phyloP scores from a whole-genome alignment of 1,140 invertebrate species.

The Drosophila simulans region DNA sequence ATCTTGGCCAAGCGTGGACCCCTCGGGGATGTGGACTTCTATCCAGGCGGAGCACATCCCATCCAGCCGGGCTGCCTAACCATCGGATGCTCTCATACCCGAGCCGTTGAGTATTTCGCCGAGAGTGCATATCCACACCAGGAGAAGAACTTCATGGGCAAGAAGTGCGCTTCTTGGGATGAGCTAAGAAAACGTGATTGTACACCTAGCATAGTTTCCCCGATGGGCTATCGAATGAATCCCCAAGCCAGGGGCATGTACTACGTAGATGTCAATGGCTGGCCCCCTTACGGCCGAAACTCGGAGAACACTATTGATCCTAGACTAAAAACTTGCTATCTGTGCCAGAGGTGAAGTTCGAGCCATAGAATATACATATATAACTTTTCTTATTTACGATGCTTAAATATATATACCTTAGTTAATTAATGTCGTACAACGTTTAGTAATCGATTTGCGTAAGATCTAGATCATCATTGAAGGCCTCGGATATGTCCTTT shows the following conservation, averaged over 20 bases:
- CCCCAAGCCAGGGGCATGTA: slow-evolving; percentile 59
- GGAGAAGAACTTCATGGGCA: slow-evolving; percentile 62
- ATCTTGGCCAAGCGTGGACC: slow-evolving; percentile 86
- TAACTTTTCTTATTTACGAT: background rate
- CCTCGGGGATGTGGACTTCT: slow-evolving; percentile 90
- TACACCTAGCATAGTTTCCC: slow-evolving; percentile 2
- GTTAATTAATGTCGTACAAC: slow-evolving; percentile 19
- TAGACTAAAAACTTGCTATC: background rate
- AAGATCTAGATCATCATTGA: slow-evolving; percentile 81
- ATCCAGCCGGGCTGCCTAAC: slow-evolving; percentile 85
- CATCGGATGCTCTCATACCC: slow-evolving; percentile 88
- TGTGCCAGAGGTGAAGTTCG: slow-evolving; percentile 9
- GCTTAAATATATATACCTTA: slow-evolving; percentile 5
- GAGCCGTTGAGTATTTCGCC: slow-evolving; percentile 87
- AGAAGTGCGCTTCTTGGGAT: slow-evolving; percentile 63
- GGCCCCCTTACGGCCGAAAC: slow-evolving; percentile 61
- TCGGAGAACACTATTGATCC: slow-evolving; percentile 1
- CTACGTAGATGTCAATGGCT: slow-evolving; percentile 62
- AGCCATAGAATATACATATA: background rate
- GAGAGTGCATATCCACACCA: slow-evolving; percentile 86
- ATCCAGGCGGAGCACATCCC: slow-evolving; percentile 85
- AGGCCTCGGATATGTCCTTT: slow-evolving; percentile 62
- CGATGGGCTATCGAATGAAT: slow-evolving; percentile 71
- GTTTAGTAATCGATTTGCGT: slow-evolving; percentile 65
- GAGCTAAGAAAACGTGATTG: slow-evolving; percentile 47